A percentile compares a stretch with the other conserved stretches of the same genome.
These are phyloP conservation scores for Dromiciops gliroides DNA, from an alignment of 2,113 vertebrate genomes.

Conservation along the genomic window DNA sequence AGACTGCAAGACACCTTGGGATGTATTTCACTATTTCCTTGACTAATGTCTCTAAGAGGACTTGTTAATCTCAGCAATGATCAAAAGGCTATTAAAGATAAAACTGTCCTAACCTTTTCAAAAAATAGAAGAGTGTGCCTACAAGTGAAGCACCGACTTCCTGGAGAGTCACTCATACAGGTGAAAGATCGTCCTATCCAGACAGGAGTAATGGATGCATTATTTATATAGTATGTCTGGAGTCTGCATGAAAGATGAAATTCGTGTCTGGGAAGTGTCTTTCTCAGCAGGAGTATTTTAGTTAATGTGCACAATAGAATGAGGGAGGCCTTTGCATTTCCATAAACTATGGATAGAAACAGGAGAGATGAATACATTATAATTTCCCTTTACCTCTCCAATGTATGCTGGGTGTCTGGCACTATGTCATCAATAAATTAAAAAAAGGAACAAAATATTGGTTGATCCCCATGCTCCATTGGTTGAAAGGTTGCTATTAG, in stretches of 20 bases:
- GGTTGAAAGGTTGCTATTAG: constrained; percentile 14
- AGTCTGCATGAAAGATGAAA: constrained; percentile 72
- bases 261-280: constrained; percentile 48
- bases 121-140: constrained; percentile 80
- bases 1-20: constrained; percentile 63
- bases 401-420: background rate
- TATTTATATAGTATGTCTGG: constrained; percentile 80
- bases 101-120: constrained; percentile 84
- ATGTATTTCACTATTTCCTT: constrained; percentile 72
- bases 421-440: constrained; percentile 6
- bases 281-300: constrained; percentile 58
- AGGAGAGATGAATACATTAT: constrained; percentile 20
- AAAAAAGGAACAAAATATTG: constrained; percentile 1
- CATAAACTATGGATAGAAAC: constrained; percentile 46
- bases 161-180: constrained; percentile 66
- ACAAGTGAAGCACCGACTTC: constrained; percentile 77
- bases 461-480: background rate
- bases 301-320: constrained; percentile 3
- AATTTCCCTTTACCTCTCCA: constrained; percentile 38
- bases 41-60: constrained; percentile 83
- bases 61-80: constrained; percentile 82
- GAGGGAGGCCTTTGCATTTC: constrained; percentile 33
- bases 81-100: constrained; percentile 83
- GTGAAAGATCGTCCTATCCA: constrained; percentile 78
- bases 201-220: constrained; percentile 69